Evolutionary conservation across 2,888 invertebrate genomes (phyloP).

Genomic region (Brenthis daphne): DNA sequence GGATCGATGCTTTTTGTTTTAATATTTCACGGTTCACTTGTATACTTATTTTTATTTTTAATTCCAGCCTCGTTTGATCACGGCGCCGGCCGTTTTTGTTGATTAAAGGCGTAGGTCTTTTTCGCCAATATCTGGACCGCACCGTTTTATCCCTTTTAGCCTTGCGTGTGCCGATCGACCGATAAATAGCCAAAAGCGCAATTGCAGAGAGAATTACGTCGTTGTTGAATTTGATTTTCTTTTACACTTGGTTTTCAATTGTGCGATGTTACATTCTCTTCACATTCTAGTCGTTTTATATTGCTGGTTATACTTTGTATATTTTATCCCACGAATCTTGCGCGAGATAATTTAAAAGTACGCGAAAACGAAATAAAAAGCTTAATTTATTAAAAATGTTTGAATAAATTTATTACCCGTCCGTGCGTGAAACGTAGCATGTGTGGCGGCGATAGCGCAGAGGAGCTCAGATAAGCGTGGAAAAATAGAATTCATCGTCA

Average conservation of each 20-base stretch:
- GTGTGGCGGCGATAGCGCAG: slow-evolving; percentile 31
- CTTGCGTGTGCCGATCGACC: slow-evolving; percentile 36
- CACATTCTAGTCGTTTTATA: not conserved
- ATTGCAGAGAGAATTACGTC: slow-evolving; percentile 3
- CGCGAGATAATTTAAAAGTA: slow-evolving; percentile 13
- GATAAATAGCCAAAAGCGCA: slow-evolving; percentile 19
- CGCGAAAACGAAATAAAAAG: slow-evolving; percentile 24
- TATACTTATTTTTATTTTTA: slow-evolving; percentile 56
- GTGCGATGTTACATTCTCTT: slow-evolving; percentile 1
- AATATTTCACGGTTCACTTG: slow-evolving; percentile 56
- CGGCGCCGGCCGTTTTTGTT: slow-evolving; percentile 58
- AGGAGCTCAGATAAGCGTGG: slow-evolving; percentile 59
- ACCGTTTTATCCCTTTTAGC: slow-evolving; percentile 49
- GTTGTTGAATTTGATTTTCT: slow-evolving; percentile 9
- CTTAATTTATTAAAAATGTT: slow-evolving; percentile 37
- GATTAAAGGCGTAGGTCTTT: slow-evolving; percentile 66
- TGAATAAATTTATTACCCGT: slow-evolving; percentile 33
- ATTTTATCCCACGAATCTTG: slow-evolving; percentile 6
- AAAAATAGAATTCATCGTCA: slow-evolving; percentile 65
- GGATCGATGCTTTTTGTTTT: slow-evolving; percentile 74
- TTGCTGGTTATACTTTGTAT: slow-evolving; percentile 3
- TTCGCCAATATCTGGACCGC: slow-evolving; percentile 49
- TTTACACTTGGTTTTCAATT: slow-evolving; percentile 7
- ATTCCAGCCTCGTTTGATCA: slow-evolving; percentile 65
- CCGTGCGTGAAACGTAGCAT: slow-evolving; percentile 30